Conservation (phyloP, 2,113 vertebrate genomes). For the Tragelaphus strepsiceros region DNA sequence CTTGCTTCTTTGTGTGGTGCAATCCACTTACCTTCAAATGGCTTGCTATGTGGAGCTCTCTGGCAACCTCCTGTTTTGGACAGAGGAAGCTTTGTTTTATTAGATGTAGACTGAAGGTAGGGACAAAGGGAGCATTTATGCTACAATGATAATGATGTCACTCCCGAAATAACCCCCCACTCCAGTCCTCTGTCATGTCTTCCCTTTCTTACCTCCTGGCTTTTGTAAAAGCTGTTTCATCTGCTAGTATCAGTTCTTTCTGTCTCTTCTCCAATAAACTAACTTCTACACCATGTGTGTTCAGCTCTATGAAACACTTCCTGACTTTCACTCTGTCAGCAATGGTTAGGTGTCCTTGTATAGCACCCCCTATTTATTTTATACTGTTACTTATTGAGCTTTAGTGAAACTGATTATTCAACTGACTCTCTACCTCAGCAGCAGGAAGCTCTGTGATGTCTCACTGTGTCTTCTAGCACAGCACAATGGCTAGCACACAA, state of each 20-base stretch:
- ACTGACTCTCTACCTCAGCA: background rate
- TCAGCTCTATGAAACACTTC: background rate
- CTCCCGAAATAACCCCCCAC: rapidly evolving
- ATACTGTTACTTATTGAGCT: background rate
- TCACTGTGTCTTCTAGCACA: background rate
- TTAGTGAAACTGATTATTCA: background rate
- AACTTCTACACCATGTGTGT: background rate
- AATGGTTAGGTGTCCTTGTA: background rate
- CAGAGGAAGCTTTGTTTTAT: background rate
- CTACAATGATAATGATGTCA: background rate
- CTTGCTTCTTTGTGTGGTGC: background rate
- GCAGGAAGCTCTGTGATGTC: background rate
- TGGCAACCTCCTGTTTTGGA: background rate
- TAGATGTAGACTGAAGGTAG: background rate
- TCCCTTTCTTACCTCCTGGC: background rate
- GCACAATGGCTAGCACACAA: background rate
- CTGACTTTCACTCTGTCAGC: background rate
- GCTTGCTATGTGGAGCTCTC: background rate
- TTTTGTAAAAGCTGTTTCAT: background rate
- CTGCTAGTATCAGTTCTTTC: background rate
- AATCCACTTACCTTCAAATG: too few species aligned
- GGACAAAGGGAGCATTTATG: background rate
- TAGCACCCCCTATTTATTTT: background rate
- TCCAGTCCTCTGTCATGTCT: background rate
- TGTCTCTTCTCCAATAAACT: background rate